Evolutionary conservation across 2,113 vertebrate species (phyloP).

Genomic region (Tragelaphus strepsiceros): DNA sequence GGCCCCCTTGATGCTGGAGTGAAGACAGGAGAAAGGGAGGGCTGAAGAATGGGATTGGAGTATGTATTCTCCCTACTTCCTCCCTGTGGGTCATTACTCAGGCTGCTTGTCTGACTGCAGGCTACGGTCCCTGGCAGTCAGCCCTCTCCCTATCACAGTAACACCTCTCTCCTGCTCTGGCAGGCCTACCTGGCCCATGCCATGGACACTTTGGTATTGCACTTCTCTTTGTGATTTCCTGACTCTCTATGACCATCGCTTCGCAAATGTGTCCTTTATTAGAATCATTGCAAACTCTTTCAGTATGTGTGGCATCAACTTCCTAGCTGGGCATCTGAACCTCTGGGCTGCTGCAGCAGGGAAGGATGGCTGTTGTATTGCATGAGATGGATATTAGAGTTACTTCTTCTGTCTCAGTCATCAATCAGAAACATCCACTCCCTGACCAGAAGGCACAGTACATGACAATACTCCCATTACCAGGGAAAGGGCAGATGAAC

Average conservation of each 20-base stretch:
- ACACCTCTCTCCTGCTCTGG: not conserved
- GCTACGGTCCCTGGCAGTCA: not conserved
- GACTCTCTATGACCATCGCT: not conserved
- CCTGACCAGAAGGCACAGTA: not conserved
- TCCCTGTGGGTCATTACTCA: too few relatives aligned
- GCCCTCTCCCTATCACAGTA: not conserved
- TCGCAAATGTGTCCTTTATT: not conserved
- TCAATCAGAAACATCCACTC: not conserved
- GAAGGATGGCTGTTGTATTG: not conserved
- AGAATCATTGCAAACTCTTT: not conserved
- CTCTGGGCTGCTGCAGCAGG: not conserved
- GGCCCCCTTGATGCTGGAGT: not conserved
- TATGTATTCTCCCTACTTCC: not conserved
- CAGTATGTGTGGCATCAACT: not conserved
- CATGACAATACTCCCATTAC: too few relatives aligned
- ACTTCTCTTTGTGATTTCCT: not conserved
- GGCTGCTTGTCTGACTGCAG: not conserved
- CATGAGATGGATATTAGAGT: rapidly evolving
- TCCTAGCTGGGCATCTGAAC: not conserved
- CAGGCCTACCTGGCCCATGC: too few relatives aligned
- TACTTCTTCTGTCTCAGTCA: not conserved
- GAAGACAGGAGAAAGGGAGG: not conserved
- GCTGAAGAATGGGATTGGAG: not conserved
- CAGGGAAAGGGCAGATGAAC: not conserved
- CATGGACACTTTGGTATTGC: not conserved